phyloP scores from a whole-genome alignment of 2,888 invertebrate species.

The Pyralis farinalis region DNA sequence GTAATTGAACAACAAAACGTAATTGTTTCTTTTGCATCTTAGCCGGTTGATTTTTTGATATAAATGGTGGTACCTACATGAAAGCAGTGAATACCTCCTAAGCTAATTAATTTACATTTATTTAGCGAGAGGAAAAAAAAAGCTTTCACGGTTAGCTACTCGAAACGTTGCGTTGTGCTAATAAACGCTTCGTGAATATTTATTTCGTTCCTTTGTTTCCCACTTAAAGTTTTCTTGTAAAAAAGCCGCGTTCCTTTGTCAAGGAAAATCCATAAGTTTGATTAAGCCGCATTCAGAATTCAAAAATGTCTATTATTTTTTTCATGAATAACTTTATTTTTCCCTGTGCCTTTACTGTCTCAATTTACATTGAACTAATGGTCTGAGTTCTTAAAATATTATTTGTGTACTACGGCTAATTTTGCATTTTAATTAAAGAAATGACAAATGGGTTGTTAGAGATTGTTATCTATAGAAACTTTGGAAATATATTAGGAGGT shows the following conservation, averaged over 20 bases:
- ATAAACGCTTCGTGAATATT: conserved; percentile 25
- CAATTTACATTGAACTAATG: background rate
- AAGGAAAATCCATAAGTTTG: conserved; percentile 12
- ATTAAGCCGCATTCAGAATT: conserved; percentile 5
- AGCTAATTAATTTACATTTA: background rate
- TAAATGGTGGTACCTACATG: too few species aligned
- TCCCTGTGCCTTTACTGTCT: background rate
- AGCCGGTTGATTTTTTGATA: too few species aligned
- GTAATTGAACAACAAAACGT: too few species aligned
- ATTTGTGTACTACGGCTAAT: background rate
- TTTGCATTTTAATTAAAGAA: background rate
- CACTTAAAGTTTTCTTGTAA: conserved; percentile 21
- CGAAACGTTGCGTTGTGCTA: conserved; percentile 7
- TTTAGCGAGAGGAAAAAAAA: conserved; percentile 1
- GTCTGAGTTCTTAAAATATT: background rate
- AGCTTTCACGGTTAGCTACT: background rate
- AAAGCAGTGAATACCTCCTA: background rate
- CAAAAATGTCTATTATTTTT: conserved; percentile 1
- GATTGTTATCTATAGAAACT: background rate
- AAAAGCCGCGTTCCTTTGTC: conserved; percentile 12
- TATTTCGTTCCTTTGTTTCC: conserved; percentile 19
- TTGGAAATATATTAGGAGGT: background rate
- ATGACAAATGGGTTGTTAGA: background rate
- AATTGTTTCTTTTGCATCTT: too few species aligned
- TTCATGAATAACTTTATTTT: conserved; percentile 5